Evolutionary conservation across 2,113 vertebrate genomes (phyloP).

Genomic region (Archocentrus centrarchus): DNA sequence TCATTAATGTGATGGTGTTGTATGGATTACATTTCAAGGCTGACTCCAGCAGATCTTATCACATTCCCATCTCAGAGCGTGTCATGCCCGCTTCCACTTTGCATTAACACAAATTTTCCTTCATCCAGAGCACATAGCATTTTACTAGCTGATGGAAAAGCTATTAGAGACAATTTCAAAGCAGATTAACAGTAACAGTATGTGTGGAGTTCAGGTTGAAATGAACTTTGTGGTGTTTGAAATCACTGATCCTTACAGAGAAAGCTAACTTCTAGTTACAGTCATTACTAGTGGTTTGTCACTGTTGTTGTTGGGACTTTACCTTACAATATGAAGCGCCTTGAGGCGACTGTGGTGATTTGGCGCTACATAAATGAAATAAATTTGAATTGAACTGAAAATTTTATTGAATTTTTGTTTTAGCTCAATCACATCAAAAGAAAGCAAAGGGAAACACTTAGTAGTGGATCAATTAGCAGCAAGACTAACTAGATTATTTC

Average conservation of each 20-base stretch:
- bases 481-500: not conserved
- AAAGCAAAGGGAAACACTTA: too few relatives aligned
- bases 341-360: too few relatives aligned
- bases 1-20: not conserved
- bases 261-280: not conserved
- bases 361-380: too few relatives aligned
- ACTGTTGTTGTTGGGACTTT: too few relatives aligned
- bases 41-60: not conserved
- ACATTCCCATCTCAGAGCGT: slow-evolving; percentile 7
- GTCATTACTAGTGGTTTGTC: too few relatives aligned
- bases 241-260: not conserved
- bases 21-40: not conserved
- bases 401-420: too few relatives aligned
- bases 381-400: too few relatives aligned
- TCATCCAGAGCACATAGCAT: not conserved
- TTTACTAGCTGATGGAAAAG: not conserved
- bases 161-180: not conserved
- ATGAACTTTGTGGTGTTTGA: too few relatives aligned
- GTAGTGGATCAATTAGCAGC: not conserved
- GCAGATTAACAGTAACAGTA: not conserved
- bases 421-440: too few relatives aligned
- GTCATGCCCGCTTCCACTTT: not conserved
- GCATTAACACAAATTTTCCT: not conserved
- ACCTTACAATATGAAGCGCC: too few relatives aligned
- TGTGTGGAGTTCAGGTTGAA: not conserved